Percentiles rank a stretch among this genome's conserved stretches.
Conservation (phyloP, 2,113 vertebrate genomes). For the Corvus cornix region DNA sequence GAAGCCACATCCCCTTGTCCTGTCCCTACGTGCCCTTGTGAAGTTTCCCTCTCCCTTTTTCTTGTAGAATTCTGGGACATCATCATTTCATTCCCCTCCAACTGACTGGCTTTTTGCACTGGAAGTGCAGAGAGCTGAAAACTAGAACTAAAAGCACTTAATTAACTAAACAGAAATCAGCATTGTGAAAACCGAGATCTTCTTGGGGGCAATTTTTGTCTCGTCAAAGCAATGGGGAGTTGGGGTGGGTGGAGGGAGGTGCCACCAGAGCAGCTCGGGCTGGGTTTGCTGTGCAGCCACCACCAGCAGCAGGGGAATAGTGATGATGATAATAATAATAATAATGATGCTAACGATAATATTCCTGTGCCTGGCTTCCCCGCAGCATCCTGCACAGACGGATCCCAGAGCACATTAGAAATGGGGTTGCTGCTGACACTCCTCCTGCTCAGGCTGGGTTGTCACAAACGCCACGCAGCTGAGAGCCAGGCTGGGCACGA, state of each 20-base stretch:
- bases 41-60: neutral
- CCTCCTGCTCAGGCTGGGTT: neutral
- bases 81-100: neutral
- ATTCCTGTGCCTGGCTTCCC: constrained; percentile 43
- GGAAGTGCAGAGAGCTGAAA: neutral
- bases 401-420: neutral
- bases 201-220: constrained; percentile 32
- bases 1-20: neutral
- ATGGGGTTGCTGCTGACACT: constrained; percentile 25
- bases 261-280: neutral
- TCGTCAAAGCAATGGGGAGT: constrained; percentile 7
- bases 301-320: constrained; percentile 3
- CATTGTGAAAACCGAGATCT: neutral
- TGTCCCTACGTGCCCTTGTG: neutral
- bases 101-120: neutral
- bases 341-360: neutral
- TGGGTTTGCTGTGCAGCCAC: constrained; percentile 10
- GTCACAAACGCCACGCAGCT: neutral
- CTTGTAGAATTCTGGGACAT: neutral
- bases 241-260: constrained; percentile 8
- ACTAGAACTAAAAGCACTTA: neutral
- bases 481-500: neutral
- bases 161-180: constrained; percentile 37
- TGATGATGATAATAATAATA: neutral
- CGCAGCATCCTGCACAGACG: neutral